Conservation (phyloP, 2,113 vertebrate species). For the Phainopepla nitens region DNA sequence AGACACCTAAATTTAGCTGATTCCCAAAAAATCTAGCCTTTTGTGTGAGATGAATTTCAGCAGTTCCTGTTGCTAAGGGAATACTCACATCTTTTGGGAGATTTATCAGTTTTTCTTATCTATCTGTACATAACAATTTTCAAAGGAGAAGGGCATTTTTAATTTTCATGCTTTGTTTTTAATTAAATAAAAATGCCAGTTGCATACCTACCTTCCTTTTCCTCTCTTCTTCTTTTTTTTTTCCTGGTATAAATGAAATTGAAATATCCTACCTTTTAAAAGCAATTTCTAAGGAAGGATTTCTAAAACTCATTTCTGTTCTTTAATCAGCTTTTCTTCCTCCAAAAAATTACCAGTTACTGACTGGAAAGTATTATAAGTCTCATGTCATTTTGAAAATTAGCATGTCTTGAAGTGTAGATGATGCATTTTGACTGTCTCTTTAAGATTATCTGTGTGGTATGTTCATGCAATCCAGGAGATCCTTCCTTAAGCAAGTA, state of each 20-base stretch:
- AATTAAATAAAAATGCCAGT: background rate
- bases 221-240: background rate
- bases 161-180: background rate
- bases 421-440: background rate
- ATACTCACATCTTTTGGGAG: background rate
- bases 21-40: background rate
- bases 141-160: background rate
- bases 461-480: background rate
- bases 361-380: background rate
- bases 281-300: background rate
- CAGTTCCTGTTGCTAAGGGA: background rate
- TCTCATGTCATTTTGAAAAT: background rate
- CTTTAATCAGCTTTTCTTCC: background rate
- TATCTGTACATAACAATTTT: background rate
- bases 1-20: background rate
- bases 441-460: background rate
- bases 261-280: background rate
- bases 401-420: background rate
- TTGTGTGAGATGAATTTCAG: background rate
- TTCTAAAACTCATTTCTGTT: background rate
- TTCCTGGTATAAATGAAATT: background rate
- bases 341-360: background rate
- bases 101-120: background rate
- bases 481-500: background rate
- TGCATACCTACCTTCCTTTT: background rate